A percentile compares a stretch with the other conserved stretches of the same genome.
These are phyloP conservation scores for Baccha elongata DNA, from an alignment of 2,888 invertebrate genomes.

Conservation along the genomic window DNA sequence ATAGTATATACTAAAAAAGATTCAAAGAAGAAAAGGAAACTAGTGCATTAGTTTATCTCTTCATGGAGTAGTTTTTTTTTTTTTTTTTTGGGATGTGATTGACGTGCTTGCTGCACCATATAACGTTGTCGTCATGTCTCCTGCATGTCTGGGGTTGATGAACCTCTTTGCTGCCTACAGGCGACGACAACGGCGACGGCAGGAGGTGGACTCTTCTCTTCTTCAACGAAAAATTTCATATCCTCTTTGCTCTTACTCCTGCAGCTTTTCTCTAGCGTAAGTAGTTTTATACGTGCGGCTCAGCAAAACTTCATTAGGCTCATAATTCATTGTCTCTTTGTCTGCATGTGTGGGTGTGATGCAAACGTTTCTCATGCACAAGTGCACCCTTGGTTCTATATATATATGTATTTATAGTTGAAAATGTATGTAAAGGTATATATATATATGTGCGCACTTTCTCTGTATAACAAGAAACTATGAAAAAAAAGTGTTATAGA, in stretches of 20 bases:
- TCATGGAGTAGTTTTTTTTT: not conserved
- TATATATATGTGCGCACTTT: conserved; percentile 32
- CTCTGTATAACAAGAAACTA: conserved; percentile 7
- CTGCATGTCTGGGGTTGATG: conserved; percentile 68
- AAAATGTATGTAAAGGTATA: not conserved
- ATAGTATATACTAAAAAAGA: conserved; percentile 24
- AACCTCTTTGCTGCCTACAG: conserved; percentile 66
- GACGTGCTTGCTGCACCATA: conserved; percentile 55
- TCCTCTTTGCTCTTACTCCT: conserved; percentile 36
- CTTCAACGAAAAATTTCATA: conserved; percentile 26
- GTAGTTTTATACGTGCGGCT: conserved; percentile 71
- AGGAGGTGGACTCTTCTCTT: conserved; percentile 31
- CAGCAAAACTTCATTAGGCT: conserved; percentile 71
- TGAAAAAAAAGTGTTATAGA: not conserved
- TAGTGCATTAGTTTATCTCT: conserved; percentile 63
- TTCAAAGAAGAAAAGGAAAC: conserved; percentile 48
- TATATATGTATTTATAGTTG: too few species aligned
- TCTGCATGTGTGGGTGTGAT: conserved; percentile 15
- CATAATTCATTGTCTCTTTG: conserved; percentile 66
- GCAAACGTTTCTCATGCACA: not conserved
- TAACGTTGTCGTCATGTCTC: conserved; percentile 49
- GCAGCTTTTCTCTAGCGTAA: conserved; percentile 43
- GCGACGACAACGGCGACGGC: not conserved
- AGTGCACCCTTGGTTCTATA: conserved; percentile 34
- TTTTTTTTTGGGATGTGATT: conserved; percentile 54